Evolutionary conservation across 1,140 invertebrate species (phyloP).

Genomic region (Mercenaria mercenaria): DNA sequence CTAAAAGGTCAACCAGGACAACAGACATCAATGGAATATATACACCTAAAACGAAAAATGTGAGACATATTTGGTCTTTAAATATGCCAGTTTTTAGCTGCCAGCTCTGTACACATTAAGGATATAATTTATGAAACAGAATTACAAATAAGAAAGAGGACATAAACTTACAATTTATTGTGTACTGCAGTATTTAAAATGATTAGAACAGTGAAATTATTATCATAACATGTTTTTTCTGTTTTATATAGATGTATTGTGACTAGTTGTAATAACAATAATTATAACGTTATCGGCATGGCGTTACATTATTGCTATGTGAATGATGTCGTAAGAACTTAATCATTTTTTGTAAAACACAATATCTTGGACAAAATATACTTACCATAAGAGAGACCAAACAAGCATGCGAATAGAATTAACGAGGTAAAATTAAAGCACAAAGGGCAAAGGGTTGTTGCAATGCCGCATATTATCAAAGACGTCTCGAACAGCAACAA

Average conservation of each 20-base stretch:
- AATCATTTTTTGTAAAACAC: neutral
- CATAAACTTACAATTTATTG: too few relatives aligned
- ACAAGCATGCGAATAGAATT: constrained; percentile 91
- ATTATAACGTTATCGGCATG: neutral
- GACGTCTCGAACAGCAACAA: constrained; percentile 95
- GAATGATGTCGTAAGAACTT: neutral
- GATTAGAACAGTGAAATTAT: too few relatives aligned
- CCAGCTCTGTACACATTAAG: too few relatives aligned
- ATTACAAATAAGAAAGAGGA: too few relatives aligned
- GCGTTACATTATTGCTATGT: neutral
- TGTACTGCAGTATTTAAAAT: too few relatives aligned
- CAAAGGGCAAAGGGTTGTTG: constrained; percentile 92
- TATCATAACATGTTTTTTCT: too few relatives aligned
- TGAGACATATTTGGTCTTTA: neutral
- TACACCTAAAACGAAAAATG: constrained; percentile 88
- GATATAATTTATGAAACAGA: too few relatives aligned
- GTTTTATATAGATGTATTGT: too few relatives aligned
- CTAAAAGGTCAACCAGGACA: constrained; percentile 96
- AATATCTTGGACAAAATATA: too few relatives aligned
- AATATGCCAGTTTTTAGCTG: too few relatives aligned
- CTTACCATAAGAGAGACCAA: constrained; percentile 92
- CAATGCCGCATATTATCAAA: constrained; percentile 92
- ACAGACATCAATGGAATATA: constrained; percentile 98
- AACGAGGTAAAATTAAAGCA: constrained; percentile 91
- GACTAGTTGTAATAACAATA: neutral